Percentiles rank a stretch among this genome's conserved stretches.
Conservation (phyloP, 37 sponge, comb jelly and placozoan genomes). For the Aphrocallistes beatrix region DNA sequence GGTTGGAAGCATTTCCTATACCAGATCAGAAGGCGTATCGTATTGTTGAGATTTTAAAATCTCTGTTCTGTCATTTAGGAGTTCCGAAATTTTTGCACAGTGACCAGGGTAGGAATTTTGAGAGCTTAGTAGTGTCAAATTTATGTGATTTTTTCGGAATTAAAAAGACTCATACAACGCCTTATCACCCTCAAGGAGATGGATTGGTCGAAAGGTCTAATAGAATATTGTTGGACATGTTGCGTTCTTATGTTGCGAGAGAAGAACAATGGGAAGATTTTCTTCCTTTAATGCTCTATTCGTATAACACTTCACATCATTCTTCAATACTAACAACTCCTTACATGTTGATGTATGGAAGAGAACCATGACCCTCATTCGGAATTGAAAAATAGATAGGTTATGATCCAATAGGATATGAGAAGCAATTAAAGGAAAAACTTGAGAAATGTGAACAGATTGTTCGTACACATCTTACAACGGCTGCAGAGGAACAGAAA, state of each 20-base stretch:
- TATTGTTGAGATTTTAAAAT: slow-evolving; percentile 18
- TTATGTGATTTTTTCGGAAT: slow-evolving; percentile 38
- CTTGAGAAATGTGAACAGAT: background rate
- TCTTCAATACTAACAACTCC: slow-evolving; percentile 35
- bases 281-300: slow-evolving; percentile 37
- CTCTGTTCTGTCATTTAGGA: slow-evolving; percentile 20
- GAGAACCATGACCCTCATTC: background rate
- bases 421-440: background rate
- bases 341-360: slow-evolving; percentile 44
- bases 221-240: slow-evolving; percentile 29
- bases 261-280: slow-evolving; percentile 42
- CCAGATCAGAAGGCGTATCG: slow-evolving; percentile 30
- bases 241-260: slow-evolving; percentile 29
- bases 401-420: background rate
- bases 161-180: slow-evolving; percentile 25
- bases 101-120: slow-evolving; percentile 50
- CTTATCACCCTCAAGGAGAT: slow-evolving; percentile 45
- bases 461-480: background rate
- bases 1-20: slow-evolving; percentile 40
- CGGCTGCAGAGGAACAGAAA: background rate
- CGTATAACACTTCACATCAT: slow-evolving; percentile 29
- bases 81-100: slow-evolving; percentile 30
- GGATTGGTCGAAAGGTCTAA: slow-evolving; percentile 58
- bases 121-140: slow-evolving; percentile 21
- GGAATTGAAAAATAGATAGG: background rate